Base-by-base conservation (phyloP, 1,140 invertebrate species). In the Drosophila sucinea region DNA sequence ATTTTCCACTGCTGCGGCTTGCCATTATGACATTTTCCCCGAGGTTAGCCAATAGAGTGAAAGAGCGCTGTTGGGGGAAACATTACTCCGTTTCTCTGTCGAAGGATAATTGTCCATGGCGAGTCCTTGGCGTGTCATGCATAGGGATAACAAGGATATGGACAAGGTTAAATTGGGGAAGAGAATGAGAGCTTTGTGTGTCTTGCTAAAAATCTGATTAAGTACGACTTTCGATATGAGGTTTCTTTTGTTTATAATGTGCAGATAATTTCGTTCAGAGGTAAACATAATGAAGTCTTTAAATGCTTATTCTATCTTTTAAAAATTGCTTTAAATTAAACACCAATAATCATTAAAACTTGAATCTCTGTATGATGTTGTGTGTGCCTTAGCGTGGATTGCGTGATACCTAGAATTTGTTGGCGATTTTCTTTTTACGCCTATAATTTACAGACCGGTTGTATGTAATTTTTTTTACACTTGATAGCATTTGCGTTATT, bases 101-200 rank as follows among this genome's bases (percentile, higher is more conserved):
- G 61, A 83, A 83, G 81, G 81, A 83, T 83, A 83, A 79, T 83
- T 83, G 81, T 65, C 65, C 72, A 62, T 55, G 66, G 62, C 65
- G 56, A 56, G 73, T 78, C 79, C 79, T 77, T 81, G 63, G 60
- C 51, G 35, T 70, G 66, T 67, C 60, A 77, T 41, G 57, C 63
- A 69, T 55, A 55, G 27, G 47, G 17, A 64, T 64, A 38, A 25
- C 6, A 58, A 32, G 17, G 61, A 7, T 54, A 58, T 69, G 51
- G 57, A 35, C 73, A 81, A 79, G 80, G 80, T 67, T 72, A 83
- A 75, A 51, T 51, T 17, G 17, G 44, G 1, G 7, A 3, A 10
- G 44, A 8, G 23, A 51, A 51, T 51, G 25, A 10, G 44, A 51
- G 44, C 44, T 51, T 51, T 51, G 44, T 51, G 17, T 47, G 44